Evolutionary conservation across 1,140 invertebrate species (phyloP).

Genomic region (Caenorhabditis inopinata): DNA sequence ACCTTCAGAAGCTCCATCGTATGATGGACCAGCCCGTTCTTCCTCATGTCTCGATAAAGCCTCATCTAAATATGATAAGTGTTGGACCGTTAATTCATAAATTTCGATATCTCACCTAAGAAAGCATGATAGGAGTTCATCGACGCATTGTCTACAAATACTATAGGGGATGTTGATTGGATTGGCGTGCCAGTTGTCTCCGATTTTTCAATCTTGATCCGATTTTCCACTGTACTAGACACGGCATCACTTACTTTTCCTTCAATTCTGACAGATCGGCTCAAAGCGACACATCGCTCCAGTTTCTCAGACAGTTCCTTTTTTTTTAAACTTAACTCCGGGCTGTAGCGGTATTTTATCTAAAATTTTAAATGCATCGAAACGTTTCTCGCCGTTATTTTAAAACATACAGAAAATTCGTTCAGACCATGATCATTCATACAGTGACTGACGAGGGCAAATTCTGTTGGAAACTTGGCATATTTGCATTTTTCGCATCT

Average conservation of each 20-base stretch:
- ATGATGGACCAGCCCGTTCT: neutral
- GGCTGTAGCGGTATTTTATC: conserved; percentile 36
- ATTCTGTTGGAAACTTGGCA: conserved; percentile 52
- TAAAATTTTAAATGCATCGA: neutral
- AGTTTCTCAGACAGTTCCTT: conserved; percentile 39
- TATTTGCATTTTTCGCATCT: conserved; percentile 52
- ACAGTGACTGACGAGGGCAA: conserved; percentile 46
- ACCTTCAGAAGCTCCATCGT: neutral
- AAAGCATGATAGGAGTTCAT: neutral
- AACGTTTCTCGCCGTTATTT: neutral
- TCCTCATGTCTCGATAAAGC: neutral
- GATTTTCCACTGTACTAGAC: neutral
- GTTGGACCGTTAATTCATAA: neutral
- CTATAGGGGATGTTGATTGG: neutral
- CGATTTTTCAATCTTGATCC: neutral
- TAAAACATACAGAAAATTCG: conserved; percentile 47
- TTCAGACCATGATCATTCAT: conserved; percentile 42
- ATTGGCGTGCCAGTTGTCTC: neutral
- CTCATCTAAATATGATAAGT: neutral
- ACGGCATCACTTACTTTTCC: neutral
- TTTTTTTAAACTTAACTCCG: conserved; percentile 34
- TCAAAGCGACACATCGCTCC: neutral
- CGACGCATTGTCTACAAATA: neutral
- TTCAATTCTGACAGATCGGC: neutral
- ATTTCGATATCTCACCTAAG: neutral